phyloP scores from a whole-genome alignment of 2,888 invertebrate species.

The Andricus quercusramuli region DNA sequence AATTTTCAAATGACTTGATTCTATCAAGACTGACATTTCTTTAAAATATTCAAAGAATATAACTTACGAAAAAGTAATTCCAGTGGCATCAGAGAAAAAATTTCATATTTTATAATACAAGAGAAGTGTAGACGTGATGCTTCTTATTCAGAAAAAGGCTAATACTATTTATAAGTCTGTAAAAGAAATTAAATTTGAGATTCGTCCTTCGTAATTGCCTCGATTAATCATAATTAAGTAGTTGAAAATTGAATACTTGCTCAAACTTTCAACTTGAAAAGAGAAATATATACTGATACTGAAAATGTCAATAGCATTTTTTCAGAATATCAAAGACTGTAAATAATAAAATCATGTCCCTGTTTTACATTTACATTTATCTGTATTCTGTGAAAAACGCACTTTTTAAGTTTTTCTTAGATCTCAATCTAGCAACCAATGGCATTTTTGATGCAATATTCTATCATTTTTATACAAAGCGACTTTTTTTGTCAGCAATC shows the following conservation, averaged over 20 bases:
- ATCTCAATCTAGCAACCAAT: background rate
- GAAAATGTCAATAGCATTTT: background rate
- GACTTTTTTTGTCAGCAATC: background rate
- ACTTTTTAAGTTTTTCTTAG: background rate
- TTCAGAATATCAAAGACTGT: background rate
- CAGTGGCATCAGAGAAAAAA: background rate
- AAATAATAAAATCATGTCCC: background rate
- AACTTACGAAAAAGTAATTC: background rate
- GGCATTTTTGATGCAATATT: slow-evolving; percentile 9
- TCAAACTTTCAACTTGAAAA: background rate
- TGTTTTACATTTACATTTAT: slow-evolving; percentile 17
- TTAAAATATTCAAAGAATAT: background rate
- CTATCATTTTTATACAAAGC: background rate
- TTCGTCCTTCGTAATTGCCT: background rate
- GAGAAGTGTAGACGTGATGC: background rate
- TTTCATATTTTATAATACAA: background rate
- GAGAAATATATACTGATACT: background rate
- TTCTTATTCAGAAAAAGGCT: background rate
- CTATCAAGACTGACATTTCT: background rate
- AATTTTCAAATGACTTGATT: background rate
- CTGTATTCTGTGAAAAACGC: background rate
- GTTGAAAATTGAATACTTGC: slow-evolving; percentile 11
- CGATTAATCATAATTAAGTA: background rate
- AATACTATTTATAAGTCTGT: background rate
- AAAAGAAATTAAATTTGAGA: slow-evolving; percentile 2